Base-by-base conservation (phyloP, 2,888 invertebrate genomes). In the Archips crataeganus region DNA sequence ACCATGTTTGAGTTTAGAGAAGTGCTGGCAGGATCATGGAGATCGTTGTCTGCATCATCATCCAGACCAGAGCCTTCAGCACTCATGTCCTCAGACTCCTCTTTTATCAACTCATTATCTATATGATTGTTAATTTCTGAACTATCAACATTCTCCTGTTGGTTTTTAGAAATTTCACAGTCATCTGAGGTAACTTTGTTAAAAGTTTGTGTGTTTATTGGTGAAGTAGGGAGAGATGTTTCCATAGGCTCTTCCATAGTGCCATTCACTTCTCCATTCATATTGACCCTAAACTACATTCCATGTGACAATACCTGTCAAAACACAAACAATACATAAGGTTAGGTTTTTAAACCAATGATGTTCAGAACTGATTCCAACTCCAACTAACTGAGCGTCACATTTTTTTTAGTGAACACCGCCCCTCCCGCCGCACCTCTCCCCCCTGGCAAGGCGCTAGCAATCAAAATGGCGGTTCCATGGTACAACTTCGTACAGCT, bases 381-480 rank as follows among this genome's bases (percentile, higher is more conserved):
- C 81, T 84, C 84, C 79, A 82, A 88, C 81, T 84, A 77, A 84
- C 79, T 84, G 85, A 88, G 88, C 87, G 86, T 87, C 86, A 87
- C 79, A 87, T 90, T 92, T 91, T 90, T 89, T 90, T 83, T 87
- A 87, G 84, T 84, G 81, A 84, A 84, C 78, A 79, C 84, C 84
- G 85, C 84, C 87, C 86, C 84, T 84, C 85, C 83, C 85, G 79
- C 84, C 82, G 80, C 84, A 78, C 86, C 84, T 81, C 82, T 82
- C 84, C 87, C 88, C 89, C 85, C 88, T 88, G 87, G 86, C 87
- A 87, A 88, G 88, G 88, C 90, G 86, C 88, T 89, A 88, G 89
- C 87, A 92, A 90, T 91, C 93, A 92, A 93, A 93, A 93, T 93
- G 93, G 93, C 93, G 92, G 91, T 91, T 87, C 86, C 85, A 89